These are phyloP conservation scores for Rhinogobius similis DNA, from an alignment of 2,113 vertebrate species.

Conservation along the genomic window DNA sequence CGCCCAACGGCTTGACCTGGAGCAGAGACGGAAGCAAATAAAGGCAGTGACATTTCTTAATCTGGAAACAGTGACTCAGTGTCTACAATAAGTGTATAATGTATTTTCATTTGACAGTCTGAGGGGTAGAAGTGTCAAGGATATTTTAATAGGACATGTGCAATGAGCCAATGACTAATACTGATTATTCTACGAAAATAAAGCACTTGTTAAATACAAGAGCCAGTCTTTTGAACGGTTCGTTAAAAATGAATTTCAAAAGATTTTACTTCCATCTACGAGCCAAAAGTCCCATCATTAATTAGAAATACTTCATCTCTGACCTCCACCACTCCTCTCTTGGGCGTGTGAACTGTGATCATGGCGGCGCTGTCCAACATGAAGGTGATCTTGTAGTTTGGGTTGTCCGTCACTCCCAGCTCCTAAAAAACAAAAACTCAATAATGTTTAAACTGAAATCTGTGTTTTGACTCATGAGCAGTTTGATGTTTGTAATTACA, in stretches of 20 bases:
- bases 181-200: not conserved
- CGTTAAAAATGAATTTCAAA: no score
- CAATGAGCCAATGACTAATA: not conserved
- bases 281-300: no score
- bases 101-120: not conserved
- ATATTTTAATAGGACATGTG: no score
- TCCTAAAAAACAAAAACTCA: constrained; percentile 78
- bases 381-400: constrained; percentile 97
- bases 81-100: not conserved
- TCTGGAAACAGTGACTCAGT: not conserved
- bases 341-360: constrained; percentile 98
- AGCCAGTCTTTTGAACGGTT: no score
- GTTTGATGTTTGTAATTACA: constrained; percentile 48
- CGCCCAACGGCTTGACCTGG: constrained; percentile 96
- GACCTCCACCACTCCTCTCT: constrained; percentile 95
- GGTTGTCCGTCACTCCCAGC: constrained; percentile 93
- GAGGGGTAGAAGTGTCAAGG: not conserved
- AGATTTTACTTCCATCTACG: no score
- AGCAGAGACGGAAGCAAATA: constrained; percentile 28
- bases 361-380: constrained; percentile 98
- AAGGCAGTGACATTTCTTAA: not conserved
- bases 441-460: constrained; percentile 20
- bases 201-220: no score
- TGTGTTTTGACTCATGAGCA: constrained; percentile 41
- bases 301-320: constrained; percentile 63